Base-by-base conservation (phyloP, 35 echinoderm and acorn worm species). In the Heliocidaris erythrogramma region DNA sequence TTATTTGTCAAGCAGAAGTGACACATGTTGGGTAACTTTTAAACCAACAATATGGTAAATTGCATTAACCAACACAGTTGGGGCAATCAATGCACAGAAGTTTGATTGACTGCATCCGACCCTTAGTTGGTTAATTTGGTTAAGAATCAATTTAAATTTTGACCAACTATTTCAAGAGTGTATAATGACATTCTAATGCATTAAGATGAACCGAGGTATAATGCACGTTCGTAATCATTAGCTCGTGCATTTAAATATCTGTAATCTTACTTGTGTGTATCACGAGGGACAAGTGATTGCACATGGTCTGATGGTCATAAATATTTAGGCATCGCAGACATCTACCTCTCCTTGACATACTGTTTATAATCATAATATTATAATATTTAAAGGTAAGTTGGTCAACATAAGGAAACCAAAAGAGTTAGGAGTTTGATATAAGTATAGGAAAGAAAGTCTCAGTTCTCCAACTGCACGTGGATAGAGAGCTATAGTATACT, bases 301-400 rank as follows among this genome's bases (percentile, higher is more conserved):
- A 78, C 7, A 78, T 24, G 21, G 65, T n/a, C 65, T n/a, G 1
- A 78, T 24, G 21, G 65, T n/a, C 21, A 78, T 78, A 27, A 78
- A 78, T n/a, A 78, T 78, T 78, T 78, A 78, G 65, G 65, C 65
- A 78, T 78, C 65, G 65, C 8, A 78, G 65, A 78, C n/a, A 78
- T 18, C 21, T 27, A 24, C 27, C 7, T 4, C 65, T 27, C 14
- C 65, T 78, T 78, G 18, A 78, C 7, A 78, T 18, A 78, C 65
- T 78, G 65, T 78, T 78, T 78, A n/a, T 21, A n/a, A n/a, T 27
- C 35, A 27, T 27, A 78, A 27, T 78, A 78, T 78, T 7, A n/a
- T 69, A 69, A 69, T 69, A 21, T 78, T 27, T 78, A 78, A 78
- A 78, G 65, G 18, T 78, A 78, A 24, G 18, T 5, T 78, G 65